Evolutionary conservation across 2,113 vertebrate genomes (phyloP), one percentile per base, ranked within the genome.

Genomic region (Eolophus roseicapilla): DNA sequence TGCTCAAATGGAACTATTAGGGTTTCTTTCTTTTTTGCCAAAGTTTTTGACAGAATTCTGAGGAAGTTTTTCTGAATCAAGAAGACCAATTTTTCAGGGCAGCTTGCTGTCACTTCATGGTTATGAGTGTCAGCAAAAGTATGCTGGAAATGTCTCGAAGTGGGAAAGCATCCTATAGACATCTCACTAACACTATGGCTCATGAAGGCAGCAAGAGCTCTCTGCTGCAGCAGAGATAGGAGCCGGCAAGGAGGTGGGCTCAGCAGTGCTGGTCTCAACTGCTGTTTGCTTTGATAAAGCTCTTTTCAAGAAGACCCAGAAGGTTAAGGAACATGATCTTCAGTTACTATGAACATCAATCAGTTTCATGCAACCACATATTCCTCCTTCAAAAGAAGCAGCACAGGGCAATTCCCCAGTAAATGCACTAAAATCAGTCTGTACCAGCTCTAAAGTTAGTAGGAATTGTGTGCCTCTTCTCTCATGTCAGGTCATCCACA

Each of bases 301-400:
- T 68, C 25, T 59, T 76, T 74, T 77, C 69, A 77, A 31, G 60
- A 37, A 77, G 71, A 90, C 41, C 25, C 78, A 63, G 52, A 77
- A 82, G 16, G 75, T 90, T 80, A 90, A 47, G 16, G 82, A 93
- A 93, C 43, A 11, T 0, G 44, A 94, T 95, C 95, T 90, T 85
- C 49, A 35, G 67, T 67, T 53, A 83, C 20, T 50, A 43, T 31
- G 33, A 67, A 11, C 79, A 92, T 94, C 87, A 69, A 79, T 87
- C 87, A 91, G 85, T 76, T 95, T 93, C 70, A 78, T n/a, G 39
- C 0, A 1, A 76, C 75, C 79, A 83, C 62, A 83, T 92, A 90
- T 75, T 94, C 74, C 64, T 78, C 82, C 82, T 81, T 35, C 62
- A 73, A 60, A 86, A 23, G n/a, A 8, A 49, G 53, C 3, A 52